Percentiles rank a stretch among this genome's conserved stretches.
Evolutionary conservation across 2,113 vertebrate genomes (phyloP).

Genomic region (Oxyura jamaicensis): DNA sequence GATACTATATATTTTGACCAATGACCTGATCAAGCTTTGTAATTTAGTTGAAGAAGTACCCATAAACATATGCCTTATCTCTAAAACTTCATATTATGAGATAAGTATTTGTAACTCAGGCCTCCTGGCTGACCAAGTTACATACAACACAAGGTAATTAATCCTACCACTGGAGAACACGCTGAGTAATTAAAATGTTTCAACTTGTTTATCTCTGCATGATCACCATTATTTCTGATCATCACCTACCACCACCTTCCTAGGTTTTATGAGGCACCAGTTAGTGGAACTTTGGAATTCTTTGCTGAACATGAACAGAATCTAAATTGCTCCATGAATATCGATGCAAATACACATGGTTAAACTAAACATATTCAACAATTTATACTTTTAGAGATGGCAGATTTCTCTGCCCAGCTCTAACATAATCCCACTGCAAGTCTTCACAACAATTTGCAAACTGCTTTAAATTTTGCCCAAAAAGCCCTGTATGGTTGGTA

Average conservation of each 20-base stretch:
- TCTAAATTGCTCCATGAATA: background rate
- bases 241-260: background rate
- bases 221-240: background rate
- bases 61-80: background rate
- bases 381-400: background rate
- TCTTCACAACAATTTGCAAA: background rate
- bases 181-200: background rate
- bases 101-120: background rate
- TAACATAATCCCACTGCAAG: background rate
- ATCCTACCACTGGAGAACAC: background rate
- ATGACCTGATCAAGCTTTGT: background rate
- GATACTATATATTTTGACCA: background rate
- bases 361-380: background rate
- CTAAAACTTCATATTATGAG: background rate
- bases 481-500: accelerated
- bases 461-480: background rate
- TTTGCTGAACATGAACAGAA: background rate
- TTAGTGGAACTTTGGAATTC: background rate
- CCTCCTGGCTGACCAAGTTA: background rate
- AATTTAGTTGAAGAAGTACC: background rate
- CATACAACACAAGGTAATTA: background rate
- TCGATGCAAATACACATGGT: background rate
- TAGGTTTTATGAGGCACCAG: background rate
- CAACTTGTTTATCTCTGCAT: background rate
- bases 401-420: background rate